Base-by-base conservation (phyloP, 2,113 vertebrate genomes). In the Lota lota region DNA sequence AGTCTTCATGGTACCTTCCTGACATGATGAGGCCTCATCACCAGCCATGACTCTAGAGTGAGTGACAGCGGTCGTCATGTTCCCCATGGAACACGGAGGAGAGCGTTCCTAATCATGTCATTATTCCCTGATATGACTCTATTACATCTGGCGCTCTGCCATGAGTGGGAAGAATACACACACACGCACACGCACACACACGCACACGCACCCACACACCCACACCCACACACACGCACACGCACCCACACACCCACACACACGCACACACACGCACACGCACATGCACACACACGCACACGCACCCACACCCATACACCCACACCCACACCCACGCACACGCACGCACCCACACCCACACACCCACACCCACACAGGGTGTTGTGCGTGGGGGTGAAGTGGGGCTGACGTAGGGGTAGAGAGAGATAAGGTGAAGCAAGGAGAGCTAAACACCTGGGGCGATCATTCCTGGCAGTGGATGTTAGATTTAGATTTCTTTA, bases 21-120 rank as follows among this genome's bases (percentile, higher is more conserved):
- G n/a, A n/a, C n/a, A n/a, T n/a, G n/a, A n/a, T n/a, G n/a, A n/a
- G n/a, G 95, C 92, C 94, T 95, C 94, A 95, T 97, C 95, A 94
- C 94, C 71, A 5, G 90, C 90, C 93, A 99, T 98, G 96, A 98
- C 94, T 98, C 96, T 95, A 95, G 95, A 93, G 92, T 90, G 90
- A 90, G 93, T 96, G 96, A 97, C 95, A 94, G 95, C 94, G 93
- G 90, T 92, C 64, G 89, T 90, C 94, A 97, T 96, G 95, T 95
- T 95, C 95, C 96, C 97, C 95, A 97, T 95, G 94, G 94, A 95
- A 94, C 92, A 95, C 96, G 94, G 96, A 95, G 93, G 93, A 94
- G 95, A 92, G 92, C 94, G 94, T 96, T 95, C 95, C 95, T 98
- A 95, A 97, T n/a, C n/a, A n/a, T 95, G 93, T 95, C 94, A 97